These are phyloP conservation scores for Chiridota heheva DNA, from an alignment of 35 echinoderm and acorn worm genomes.

Conservation along the genomic window DNA sequence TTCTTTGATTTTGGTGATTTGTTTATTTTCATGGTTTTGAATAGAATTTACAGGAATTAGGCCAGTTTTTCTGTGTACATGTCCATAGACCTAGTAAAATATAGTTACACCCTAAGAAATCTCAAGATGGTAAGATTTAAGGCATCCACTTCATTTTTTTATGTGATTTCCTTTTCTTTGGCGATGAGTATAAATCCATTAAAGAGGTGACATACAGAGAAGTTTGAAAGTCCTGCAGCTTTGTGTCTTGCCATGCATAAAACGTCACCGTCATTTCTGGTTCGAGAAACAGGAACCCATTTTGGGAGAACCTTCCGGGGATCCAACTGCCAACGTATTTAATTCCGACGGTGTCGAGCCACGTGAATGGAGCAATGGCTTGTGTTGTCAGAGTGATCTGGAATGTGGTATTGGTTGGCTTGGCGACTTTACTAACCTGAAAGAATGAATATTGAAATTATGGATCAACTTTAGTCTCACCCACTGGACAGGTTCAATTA, in stretches of 20 bases:
- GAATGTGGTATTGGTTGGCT: slow-evolving; percentile 32
- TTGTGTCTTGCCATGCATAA: slow-evolving; percentile 64
- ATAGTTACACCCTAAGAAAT: no score
- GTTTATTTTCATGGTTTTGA: no score
- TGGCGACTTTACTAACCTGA: slow-evolving; percentile 22
- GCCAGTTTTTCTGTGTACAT: no score
- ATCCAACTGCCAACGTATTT: no score
- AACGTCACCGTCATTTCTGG: slow-evolving; percentile 37
- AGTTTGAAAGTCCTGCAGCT: slow-evolving; percentile 28
- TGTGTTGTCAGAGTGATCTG: slow-evolving; percentile 45
- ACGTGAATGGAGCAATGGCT: slow-evolving; percentile 68
- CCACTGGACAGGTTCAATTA: not conserved
- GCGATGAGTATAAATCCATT: slow-evolving; percentile 50
- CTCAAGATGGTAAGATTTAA: no score
- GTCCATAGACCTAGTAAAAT: no score
- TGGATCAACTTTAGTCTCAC: not conserved
- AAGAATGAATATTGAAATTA: not conserved
- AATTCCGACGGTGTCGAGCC: no score
- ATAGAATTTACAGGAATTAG: no score
- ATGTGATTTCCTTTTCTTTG: no score
- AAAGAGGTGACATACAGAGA: slow-evolving; percentile 57
- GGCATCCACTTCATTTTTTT: no score
- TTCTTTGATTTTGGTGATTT: no score
- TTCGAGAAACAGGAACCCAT: slow-evolving; percentile 74
- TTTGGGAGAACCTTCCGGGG: slow-evolving; percentile 87